phyloP scores from a whole-genome alignment of 2,113 vertebrate genomes.

The Climacteris rufus region DNA sequence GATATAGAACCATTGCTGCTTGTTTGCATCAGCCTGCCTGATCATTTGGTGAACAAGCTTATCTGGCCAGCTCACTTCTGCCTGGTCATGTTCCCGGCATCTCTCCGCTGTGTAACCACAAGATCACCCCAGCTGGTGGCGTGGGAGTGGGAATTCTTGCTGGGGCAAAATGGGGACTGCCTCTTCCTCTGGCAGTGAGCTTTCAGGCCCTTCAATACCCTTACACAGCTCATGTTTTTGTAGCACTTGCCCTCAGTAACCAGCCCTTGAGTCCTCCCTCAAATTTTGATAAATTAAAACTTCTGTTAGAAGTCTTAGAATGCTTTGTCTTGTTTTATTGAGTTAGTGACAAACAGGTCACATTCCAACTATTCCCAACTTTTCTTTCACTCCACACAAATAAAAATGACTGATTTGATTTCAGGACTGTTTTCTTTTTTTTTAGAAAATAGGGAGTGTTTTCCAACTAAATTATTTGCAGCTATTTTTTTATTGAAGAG shows the following conservation, averaged over 20 bases:
- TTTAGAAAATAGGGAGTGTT: background rate
- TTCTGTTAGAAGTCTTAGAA: background rate
- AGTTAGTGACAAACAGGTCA: background rate
- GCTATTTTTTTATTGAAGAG: background rate
- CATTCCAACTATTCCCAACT: accelerated
- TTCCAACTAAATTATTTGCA: background rate
- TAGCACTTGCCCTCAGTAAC: background rate
- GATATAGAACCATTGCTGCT: background rate
- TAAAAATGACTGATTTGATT: background rate
- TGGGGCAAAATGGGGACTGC: background rate
- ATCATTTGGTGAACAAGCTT: background rate
- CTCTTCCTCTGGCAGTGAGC: background rate
- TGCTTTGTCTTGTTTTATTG: background rate
- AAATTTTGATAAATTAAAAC: background rate
- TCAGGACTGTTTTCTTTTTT: background rate
- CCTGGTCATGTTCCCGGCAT: background rate
- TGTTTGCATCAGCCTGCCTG: background rate
- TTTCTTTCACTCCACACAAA: background rate
- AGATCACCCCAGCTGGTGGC: background rate
- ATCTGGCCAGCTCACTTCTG: background rate
- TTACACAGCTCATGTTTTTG: background rate
- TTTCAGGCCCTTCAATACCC: background rate
- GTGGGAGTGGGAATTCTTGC: background rate
- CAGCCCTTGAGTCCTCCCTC: background rate
- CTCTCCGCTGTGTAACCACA: background rate